These are phyloP conservation scores for Dunckerocampus dactyliophorus DNA, from an alignment of 2,113 vertebrate genomes.

Conservation along the genomic window DNA sequence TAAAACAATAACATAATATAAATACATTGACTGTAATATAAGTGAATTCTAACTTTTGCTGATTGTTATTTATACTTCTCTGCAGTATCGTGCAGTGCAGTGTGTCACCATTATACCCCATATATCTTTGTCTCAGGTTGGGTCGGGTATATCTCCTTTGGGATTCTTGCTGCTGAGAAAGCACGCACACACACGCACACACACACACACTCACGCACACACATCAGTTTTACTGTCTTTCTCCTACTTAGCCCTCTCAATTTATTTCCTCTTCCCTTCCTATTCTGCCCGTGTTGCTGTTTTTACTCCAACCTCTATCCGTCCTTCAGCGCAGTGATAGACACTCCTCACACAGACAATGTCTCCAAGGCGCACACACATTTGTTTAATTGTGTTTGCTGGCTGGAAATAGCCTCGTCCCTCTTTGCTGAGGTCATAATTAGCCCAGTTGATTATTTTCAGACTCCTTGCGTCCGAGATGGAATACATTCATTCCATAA, in stretches of 20 bases:
- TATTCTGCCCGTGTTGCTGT: not conserved
- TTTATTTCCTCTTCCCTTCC: not conserved
- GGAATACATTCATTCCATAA: slow-evolving; percentile 25
- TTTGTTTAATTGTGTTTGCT: slow-evolving; percentile 54
- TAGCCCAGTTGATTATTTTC: slow-evolving; percentile 29
- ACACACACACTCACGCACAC: not conserved
- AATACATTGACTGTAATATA: too few relatives aligned
- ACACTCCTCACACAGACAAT: slow-evolving; percentile 19
- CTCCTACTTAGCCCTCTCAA: not conserved
- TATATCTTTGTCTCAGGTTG: slow-evolving; percentile 57
- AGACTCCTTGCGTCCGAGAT: slow-evolving; percentile 10
- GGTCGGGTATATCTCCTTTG: not conserved
- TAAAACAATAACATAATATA: too few relatives aligned
- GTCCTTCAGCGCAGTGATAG: not conserved
- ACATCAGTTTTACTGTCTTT: not conserved
- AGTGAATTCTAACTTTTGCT: too few relatives aligned
- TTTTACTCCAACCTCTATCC: not conserved
- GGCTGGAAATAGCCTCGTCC: slow-evolving; percentile 53
- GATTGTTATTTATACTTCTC: too few relatives aligned
- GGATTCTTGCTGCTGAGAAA: not conserved
- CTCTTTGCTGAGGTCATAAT: slow-evolving; percentile 42
- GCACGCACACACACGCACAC: not conserved
- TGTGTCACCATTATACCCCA: slow-evolving; percentile 22
- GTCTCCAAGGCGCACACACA: slow-evolving; percentile 18
- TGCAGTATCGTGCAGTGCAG: not conserved